Evolutionary conservation across 2,113 vertebrate species (phyloP), one percentile per base, ranked within the genome.

Genomic region (Sinocyclocheilus maitianheensis): DNA sequence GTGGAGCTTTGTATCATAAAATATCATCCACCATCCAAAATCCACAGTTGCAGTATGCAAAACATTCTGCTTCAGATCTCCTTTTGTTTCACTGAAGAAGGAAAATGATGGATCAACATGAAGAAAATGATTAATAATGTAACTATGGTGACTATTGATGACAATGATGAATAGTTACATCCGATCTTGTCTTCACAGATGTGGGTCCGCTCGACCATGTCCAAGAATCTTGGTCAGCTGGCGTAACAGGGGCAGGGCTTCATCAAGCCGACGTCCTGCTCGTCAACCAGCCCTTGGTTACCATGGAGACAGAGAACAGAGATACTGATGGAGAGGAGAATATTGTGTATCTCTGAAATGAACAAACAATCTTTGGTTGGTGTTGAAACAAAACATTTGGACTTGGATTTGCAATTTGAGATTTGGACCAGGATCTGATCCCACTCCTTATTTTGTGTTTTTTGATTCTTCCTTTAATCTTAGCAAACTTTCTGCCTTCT

Each of bases 341-440:
- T 58, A 96, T 98, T 88, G 96, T 99, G 93, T 98, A 98, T 93
- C 96, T 99, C 87, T 99, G 93, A 97, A 88, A 79, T 40, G 65
- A 84, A 77, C 74, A 80, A 75, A 43, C 60, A 78, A 58, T 51
- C 51, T 69, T 51, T 18, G 20, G n/a, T 69, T 69, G 43, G n/a
- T 51, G 26, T 82, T 34, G 24, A 53, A 69, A 53, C 37, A 34
- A 69, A 46, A 71, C 30, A 51, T 72, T 37, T 72, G 60, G 22
- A 46, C n/a, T 60, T 79, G 53, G 55, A 43, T 72, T 53, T 71
- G 48, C 65, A 69, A 4, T 72, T 37, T 63, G 18, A 43, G 30
- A 78, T 78, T 60, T 78, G 79, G 58, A 51, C 62, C 43, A 22
- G 43, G 46, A 69, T 67, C 26, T 53, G 40, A 67, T 71, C 43